Evolutionary conservation across 1,140 invertebrate genomes (phyloP).

Genomic region (Heliconius hewitsoni): DNA sequence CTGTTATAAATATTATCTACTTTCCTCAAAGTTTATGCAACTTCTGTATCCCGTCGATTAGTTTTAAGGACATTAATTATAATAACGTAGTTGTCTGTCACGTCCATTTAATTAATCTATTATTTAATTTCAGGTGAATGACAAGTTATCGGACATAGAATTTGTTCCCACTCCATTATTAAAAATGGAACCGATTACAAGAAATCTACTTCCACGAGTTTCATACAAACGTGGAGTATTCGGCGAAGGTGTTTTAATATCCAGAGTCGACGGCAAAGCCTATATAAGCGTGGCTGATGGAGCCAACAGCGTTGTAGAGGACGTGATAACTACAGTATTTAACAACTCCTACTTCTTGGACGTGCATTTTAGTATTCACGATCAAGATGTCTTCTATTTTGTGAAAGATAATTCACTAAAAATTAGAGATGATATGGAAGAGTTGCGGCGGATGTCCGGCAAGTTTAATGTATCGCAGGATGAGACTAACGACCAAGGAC

Average conservation of each 20-base stretch:
- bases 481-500: constrained; percentile 90
- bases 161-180: constrained; percentile 91
- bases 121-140: constrained; percentile 85
- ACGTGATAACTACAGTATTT: constrained; percentile 95
- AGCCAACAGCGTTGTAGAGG: constrained; percentile 92
- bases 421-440: constrained; percentile 93
- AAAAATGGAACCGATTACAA: constrained; percentile 91
- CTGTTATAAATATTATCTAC: background rate
- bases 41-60: background rate
- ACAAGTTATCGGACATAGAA: constrained; percentile 90
- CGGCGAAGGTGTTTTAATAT: constrained; percentile 94
- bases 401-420: constrained; percentile 95
- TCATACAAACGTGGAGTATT: constrained; percentile 92
- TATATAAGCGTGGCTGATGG: constrained; percentile 93
- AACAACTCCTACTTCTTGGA: constrained; percentile 97
- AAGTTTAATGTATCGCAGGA: constrained; percentile 97
- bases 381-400: constrained; percentile 97
- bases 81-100: background rate
- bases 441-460: constrained; percentile 90
- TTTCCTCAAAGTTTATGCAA: background rate
- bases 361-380: constrained; percentile 94
- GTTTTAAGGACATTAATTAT: background rate
- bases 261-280: constrained; percentile 88
- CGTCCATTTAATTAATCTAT: background rate
- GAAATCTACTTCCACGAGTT: constrained; percentile 88